Base-by-base conservation (phyloP, 2,113 vertebrate genomes). In the Sander lucioperca region DNA sequence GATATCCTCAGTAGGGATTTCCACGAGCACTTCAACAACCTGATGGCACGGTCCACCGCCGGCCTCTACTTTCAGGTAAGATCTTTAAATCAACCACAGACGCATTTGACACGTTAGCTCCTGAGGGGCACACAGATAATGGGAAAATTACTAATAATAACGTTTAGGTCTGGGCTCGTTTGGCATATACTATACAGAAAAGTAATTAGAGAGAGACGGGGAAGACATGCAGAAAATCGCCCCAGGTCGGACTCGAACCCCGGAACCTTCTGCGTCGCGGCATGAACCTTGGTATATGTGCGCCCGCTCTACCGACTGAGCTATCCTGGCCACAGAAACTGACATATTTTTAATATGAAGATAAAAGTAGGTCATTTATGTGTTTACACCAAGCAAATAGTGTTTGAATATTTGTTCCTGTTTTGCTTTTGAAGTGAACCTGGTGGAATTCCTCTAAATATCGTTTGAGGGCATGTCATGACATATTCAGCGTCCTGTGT, bases 1-100 rank as follows among this genome's bases (percentile, higher is more conserved):
- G 98, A 99, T 72, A 97, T 99, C 89, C 98, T 99, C 74, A 96
- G 95, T 25, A 95, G 94, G 50, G 94, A 96, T 61, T 99, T 97
- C 79, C 97, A 97, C 6, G 96, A 98, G 78, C 96, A 97, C 95
- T 99, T 99, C 93, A 97, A 94, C 93, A 96, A 94, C 84, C 90
- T 99, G 78, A 99, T 99, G 97, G 93, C 96, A 14, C 96, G 96
- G 79, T 94, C 97, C 43, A 95, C 96, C 10, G 97, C 97, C 78
- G 96, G 97, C 82, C 94, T 96, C 7, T 95, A 99, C 93, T 99
- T 99, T 84, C 97, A 99, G 97, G 98, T 99, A 93, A 94, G 62
- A 45, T 8, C 11, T 16, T 67, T 3, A 14, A 14, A 69, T 57
- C 9, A 3, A 30, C 2, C 18, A 12, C 9, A 25, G n/a, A 43